Evolutionary conservation across 1,140 invertebrate genomes (phyloP), one percentile per base, ranked within the genome.

Genomic region (Lucilia sericata): DNA sequence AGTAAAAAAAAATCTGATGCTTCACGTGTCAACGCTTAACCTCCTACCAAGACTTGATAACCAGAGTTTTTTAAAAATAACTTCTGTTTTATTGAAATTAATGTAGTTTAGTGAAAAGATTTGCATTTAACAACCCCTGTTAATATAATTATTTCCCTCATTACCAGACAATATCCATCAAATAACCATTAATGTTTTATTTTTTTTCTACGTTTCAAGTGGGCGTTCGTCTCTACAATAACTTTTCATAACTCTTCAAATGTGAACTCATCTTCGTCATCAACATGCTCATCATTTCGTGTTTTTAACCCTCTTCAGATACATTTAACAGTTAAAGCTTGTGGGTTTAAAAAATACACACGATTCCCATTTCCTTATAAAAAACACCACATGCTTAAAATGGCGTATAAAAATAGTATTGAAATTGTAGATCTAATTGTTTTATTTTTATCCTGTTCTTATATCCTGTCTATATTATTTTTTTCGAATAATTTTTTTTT

Each of bases 1-100:
- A 74, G 5, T 25, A 2, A 13, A 25, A 9, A 9, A 21, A 74
- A 74, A 9, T 25, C 21, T 2, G 0, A 13, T 75, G 85, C 74
- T 19, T 70, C 82, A 65, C 85, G 84, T 84, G 81, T 55, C 83
- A 84, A 84, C 86, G 84, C 84, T 85, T 85, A 84, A 84, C 74
- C 78, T 60, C 82, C 49, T 49, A 85, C 82, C 80, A 76, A 78
- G 42, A 9, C 65, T 2, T 25, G 8, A 21, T 21, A 25, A 30
- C 49, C 3, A 65, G 14, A n/a, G 49, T 81, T 76, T 14, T 75
- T n/a, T 55, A 51, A 51, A 51, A 74, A 74, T 25, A 74, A 74
- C 3, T 25, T 13, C 70, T 5, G 36, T n/a, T n/a, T n/a, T n/a
- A n/a, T 30, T 30, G 1, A 30, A 30, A 30, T 30, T 30, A 30